Base-by-base conservation (phyloP, 2,888 invertebrate genomes). In the Hydriomena furcata region DNA sequence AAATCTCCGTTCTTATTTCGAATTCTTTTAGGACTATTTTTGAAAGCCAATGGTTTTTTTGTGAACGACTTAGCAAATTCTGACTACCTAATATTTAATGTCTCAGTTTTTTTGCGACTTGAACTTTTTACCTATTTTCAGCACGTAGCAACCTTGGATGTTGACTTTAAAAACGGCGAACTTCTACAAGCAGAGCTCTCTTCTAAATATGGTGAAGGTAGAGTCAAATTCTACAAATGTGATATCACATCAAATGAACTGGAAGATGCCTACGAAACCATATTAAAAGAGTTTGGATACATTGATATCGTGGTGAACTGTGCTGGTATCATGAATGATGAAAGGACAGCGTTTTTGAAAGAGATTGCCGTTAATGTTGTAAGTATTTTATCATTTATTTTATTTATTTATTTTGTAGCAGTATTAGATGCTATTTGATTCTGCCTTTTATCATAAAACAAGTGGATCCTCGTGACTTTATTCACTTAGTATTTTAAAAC, bases 321-420 rank as follows among this genome's bases (percentile, higher is more conserved):
- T 45, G 86, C 86, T 36, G 86, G 82, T 1, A 73, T 85, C 5
- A 73, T 86, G 76, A 84, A 84, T 23, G 87, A 88, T 40, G 68
- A 69, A 20, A 75, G 71, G 2, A 65, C 72, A 25, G 58, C 63
- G 0, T 84, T 76, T 56, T 59, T 79, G 40, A 84, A 82, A 47
- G 66, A 78, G 49, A 82, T 87, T 17, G 76, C 77, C 25, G 61
- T 88, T 7, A 88, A 88, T 68, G 68, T 85, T 59, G 87, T 87
- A 58, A 74, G 80, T 76, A 52, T 12, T 35, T 21, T 7, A 7
- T 7, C 25, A 25, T 25, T 8, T 17, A 17, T 17, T 17, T 17
- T 3, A 17, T 3, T 17, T 2, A 17, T 17, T 17, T n/a, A n/a
- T n/a, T n/a, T n/a, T n/a, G n/a, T n/a, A n/a, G n/a, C n/a, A n/a